Percentiles rank a stretch among this genome's conserved stretches.
These are phyloP conservation scores for Drosophila prosaltans DNA, from an alignment of 1,140 invertebrate species.

Conservation along the genomic window DNA sequence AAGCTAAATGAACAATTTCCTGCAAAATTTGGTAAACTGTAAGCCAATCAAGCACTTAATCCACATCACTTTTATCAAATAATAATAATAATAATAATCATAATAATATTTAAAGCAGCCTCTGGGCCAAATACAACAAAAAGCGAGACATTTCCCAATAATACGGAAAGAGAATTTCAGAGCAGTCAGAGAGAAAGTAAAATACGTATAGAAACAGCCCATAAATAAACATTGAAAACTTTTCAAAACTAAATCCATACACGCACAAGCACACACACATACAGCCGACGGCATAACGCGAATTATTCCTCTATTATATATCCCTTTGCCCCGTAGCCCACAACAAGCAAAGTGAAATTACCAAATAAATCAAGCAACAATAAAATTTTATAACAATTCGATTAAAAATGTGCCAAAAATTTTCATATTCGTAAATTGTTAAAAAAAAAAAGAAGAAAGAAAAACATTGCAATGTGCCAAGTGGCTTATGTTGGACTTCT, in stretches of 20 bases:
- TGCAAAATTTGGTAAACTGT: neutral
- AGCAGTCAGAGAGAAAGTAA: neutral
- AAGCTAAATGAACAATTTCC: neutral
- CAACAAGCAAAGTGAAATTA: constrained; percentile 5
- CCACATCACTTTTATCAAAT: constrained; percentile 41
- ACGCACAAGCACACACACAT: constrained; percentile 25
- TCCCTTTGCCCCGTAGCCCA: neutral
- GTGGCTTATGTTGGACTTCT: neutral
- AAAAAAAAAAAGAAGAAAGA: neutral
- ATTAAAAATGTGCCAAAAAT: neutral
- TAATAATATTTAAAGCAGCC: constrained; percentile 31
- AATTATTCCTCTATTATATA: neutral
- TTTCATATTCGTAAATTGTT: neutral
- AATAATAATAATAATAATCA: constrained; percentile 20
- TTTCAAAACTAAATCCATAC: constrained; percentile 18
- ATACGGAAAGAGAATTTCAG: neutral
- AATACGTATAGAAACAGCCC: neutral
- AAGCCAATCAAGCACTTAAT: constrained; percentile 28
- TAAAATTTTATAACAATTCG: neutral
- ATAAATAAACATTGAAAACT: constrained; percentile 48
- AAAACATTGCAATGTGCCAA: neutral
- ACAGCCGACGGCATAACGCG: constrained; percentile 20
- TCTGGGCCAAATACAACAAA: constrained; percentile 18
- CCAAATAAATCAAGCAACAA: constrained; percentile 30
- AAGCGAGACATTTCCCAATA: neutral